These are phyloP conservation scores for Napeogenes inachia DNA, from an alignment of 2,888 invertebrate genomes.

Conservation along the genomic window DNA sequence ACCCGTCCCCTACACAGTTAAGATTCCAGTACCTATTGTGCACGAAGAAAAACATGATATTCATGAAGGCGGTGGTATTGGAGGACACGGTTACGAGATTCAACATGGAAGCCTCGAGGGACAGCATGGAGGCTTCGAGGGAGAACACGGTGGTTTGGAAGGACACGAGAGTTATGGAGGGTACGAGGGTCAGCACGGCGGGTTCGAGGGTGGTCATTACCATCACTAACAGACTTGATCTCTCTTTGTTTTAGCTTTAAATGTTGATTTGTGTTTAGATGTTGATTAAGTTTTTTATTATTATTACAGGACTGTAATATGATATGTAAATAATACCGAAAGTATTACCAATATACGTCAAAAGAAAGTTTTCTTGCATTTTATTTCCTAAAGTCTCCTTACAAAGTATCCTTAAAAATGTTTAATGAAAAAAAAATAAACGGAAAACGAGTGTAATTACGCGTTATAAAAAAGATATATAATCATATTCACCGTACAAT, in stretches of 20 bases:
- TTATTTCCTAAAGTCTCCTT: slow-evolving; percentile 1
- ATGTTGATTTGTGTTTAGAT: slow-evolving; percentile 71
- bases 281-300: slow-evolving; percentile 53
- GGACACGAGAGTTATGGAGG: slow-evolving; percentile 26
- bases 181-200: slow-evolving; percentile 30
- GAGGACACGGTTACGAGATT: slow-evolving; percentile 24
- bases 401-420: background rate
- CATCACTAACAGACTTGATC: slow-evolving; percentile 71
- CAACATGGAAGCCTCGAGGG: slow-evolving; percentile 34
- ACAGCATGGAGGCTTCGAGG: slow-evolving; percentile 24
- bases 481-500: slow-evolving; percentile 24
- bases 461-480: slow-evolving; percentile 14
- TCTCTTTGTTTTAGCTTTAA: slow-evolving; percentile 69
- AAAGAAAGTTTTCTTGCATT: slow-evolving; percentile 13
- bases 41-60: slow-evolving; percentile 61
- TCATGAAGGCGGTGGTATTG: slow-evolving; percentile 34
- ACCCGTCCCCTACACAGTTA: slow-evolving; percentile 82
- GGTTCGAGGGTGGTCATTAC: slow-evolving; percentile 28
- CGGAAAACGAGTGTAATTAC: background rate
- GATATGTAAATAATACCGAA: slow-evolving; percentile 66
- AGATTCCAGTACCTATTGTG: slow-evolving; percentile 82
- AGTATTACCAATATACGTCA: slow-evolving; percentile 66
- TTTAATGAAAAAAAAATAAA: slow-evolving; percentile 2
- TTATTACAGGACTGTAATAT: slow-evolving; percentile 47
- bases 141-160: slow-evolving; percentile 23